Conservation (phyloP, 2,888 invertebrate genomes). For the Dinocampus coccinellae region DNA sequence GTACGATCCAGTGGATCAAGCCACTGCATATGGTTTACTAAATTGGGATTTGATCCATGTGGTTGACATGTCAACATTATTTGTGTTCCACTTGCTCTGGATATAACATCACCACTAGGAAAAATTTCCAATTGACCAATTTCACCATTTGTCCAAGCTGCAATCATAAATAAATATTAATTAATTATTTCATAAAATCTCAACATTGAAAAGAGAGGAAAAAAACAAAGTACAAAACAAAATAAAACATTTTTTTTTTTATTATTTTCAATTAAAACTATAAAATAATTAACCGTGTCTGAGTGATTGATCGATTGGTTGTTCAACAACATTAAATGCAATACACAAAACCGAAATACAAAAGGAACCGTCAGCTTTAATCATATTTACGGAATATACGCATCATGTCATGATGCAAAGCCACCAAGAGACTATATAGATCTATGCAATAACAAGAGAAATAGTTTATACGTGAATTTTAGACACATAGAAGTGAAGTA, state of each 20-base stretch:
- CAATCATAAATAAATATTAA: constrained; percentile 42
- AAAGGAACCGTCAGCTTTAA: constrained; percentile 56
- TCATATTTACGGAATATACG: constrained; percentile 47
- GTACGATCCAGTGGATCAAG: constrained; percentile 79
- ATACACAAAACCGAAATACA: constrained; percentile 64
- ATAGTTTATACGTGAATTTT: constrained; percentile 6
- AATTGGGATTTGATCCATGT: constrained; percentile 76
- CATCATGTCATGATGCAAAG: constrained; percentile 31
- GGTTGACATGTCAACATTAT: constrained; percentile 85
- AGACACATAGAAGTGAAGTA: neutral
- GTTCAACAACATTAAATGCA: constrained; percentile 56
- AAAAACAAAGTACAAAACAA: too few species aligned
- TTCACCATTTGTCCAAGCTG: constrained; percentile 54
- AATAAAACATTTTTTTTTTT: too few species aligned
- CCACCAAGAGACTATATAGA: constrained; percentile 5
- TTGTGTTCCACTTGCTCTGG: constrained; percentile 81
- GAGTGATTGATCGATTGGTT: constrained; percentile 37
- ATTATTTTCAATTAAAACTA: neutral
- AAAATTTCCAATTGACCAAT: constrained; percentile 76
- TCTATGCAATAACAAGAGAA: constrained; percentile 10
- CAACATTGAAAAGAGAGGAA: neutral
- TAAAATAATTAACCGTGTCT: constrained; percentile 36
- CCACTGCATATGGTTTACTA: constrained; percentile 85
- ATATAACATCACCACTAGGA: constrained; percentile 78
- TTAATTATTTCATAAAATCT: neutral